phyloP scores from a whole-genome alignment of 2,888 invertebrate genomes.

The Blastobasis adustella region DNA sequence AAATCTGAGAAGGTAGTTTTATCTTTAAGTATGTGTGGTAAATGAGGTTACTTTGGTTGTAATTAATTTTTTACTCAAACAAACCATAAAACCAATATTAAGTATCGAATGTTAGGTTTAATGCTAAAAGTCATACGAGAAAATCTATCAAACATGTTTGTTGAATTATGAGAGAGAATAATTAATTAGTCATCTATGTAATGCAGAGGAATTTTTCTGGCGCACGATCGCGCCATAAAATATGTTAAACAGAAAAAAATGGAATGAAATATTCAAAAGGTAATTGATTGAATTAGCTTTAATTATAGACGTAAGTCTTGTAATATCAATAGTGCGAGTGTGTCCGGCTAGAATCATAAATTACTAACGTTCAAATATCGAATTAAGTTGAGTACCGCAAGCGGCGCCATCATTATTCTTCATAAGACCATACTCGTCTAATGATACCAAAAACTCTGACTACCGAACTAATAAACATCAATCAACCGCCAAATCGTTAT shows the following conservation, averaged over 20 bases:
- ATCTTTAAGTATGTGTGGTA: too few species aligned
- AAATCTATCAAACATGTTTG: too few species aligned
- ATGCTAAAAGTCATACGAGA: too few species aligned
- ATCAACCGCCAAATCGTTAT: constrained; percentile 64
- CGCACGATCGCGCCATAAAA: not conserved
- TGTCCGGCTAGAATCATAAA: constrained; percentile 49
- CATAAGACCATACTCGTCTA: constrained; percentile 65
- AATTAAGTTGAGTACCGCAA: constrained; percentile 68
- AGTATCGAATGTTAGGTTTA: too few species aligned
- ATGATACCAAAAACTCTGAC: constrained; percentile 70
- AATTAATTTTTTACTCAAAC: too few species aligned
- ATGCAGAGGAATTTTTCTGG: too few species aligned
- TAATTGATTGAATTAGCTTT: constrained; percentile 42
- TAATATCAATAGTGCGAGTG: constrained; percentile 45
- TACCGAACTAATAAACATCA: constrained; percentile 74
- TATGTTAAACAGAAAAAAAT: not conserved
- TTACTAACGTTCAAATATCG: constrained; percentile 54
- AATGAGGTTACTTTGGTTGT: too few species aligned
- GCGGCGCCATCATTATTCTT: constrained; percentile 63
- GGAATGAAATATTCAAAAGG: constrained; percentile 21
- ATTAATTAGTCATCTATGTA: too few species aligned
- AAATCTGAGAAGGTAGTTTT: too few species aligned
- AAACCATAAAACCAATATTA: too few species aligned
- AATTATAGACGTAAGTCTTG: constrained; percentile 32
- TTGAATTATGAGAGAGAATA: too few species aligned